These are phyloP conservation scores for Ophonus ardosiacus DNA, from an alignment of 2,888 invertebrate species.

Conservation along the genomic window DNA sequence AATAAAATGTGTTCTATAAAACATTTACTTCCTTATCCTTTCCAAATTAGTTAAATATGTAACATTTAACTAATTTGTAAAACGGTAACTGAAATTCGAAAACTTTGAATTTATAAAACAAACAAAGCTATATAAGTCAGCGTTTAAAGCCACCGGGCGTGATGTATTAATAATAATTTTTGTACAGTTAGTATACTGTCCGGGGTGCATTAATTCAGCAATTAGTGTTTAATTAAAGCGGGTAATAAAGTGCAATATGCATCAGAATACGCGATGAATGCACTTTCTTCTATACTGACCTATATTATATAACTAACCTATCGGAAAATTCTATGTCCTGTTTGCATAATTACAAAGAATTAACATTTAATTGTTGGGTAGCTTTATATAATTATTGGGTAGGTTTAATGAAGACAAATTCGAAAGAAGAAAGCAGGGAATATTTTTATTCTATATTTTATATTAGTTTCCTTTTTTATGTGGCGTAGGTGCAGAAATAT, in stretches of 20 bases:
- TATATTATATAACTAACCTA: constrained; percentile 62
- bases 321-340: constrained; percentile 50
- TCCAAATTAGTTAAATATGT: too few species aligned
- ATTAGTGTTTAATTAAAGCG: constrained; percentile 22
- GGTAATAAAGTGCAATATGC: constrained; percentile 20
- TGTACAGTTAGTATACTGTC: constrained; percentile 15
- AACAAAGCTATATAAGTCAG: background rate
- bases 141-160: constrained; percentile 1
- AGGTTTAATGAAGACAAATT: background rate
- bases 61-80: too few species aligned
- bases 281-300: constrained; percentile 56
- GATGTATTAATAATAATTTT: constrained; percentile 39
- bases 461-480: background rate
- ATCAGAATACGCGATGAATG: background rate
- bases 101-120: background rate
- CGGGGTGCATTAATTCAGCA: constrained; percentile 22
- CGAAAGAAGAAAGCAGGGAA: background rate
- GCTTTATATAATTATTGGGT: background rate
- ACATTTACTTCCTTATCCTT: too few species aligned
- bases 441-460: background rate
- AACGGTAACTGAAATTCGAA: too few species aligned
- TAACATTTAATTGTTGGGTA: constrained; percentile 26
- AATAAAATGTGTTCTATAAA: too few species aligned
- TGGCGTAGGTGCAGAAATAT: background rate
- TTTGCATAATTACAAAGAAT: constrained; percentile 44